Percentiles rank a stretch among this genome's conserved stretches.
These are phyloP conservation scores for Drosophila lini DNA, from an alignment of 1,140 invertebrate genomes.

Conservation along the genomic window DNA sequence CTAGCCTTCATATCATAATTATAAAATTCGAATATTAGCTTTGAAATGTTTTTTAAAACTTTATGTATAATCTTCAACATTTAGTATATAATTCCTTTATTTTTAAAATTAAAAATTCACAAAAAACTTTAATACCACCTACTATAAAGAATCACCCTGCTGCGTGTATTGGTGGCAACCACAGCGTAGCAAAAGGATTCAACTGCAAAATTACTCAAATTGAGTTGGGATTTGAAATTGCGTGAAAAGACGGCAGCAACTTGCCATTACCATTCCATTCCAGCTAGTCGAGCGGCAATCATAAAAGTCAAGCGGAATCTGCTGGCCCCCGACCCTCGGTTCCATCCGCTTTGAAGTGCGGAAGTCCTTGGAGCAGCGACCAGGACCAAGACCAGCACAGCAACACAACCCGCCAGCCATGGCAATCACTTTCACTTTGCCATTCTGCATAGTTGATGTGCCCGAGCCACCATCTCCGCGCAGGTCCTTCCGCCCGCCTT, in stretches of 20 bases:
- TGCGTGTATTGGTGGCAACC: conserved; percentile 29
- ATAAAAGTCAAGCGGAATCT: conserved; percentile 76
- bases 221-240: conserved; percentile 82
- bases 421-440: conserved; percentile 69
- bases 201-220: conserved; percentile 79
- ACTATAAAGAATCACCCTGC: not conserved
- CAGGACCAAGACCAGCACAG: conserved; percentile 17
- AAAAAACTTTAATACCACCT: not conserved
- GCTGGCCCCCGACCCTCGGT: conserved; percentile 13
- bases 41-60: not conserved
- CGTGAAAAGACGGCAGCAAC: conserved; percentile 71
- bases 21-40: not conserved
- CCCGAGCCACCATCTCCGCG: not conserved
- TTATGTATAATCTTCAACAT: not conserved
- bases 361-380: conserved; percentile 54
- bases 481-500: conserved; percentile 41
- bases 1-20: no score
- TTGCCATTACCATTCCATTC: conserved; percentile 59
- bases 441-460: conserved; percentile 77
- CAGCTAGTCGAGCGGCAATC: conserved; percentile 63
- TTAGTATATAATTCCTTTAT: not conserved
- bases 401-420: conserved; percentile 23
- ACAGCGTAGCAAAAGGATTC: conserved; percentile 73
- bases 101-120: no score
- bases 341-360: conserved; percentile 54